Conservation (phyloP, 2,888 invertebrate genomes). For the Sminthurinus aureus region DNA sequence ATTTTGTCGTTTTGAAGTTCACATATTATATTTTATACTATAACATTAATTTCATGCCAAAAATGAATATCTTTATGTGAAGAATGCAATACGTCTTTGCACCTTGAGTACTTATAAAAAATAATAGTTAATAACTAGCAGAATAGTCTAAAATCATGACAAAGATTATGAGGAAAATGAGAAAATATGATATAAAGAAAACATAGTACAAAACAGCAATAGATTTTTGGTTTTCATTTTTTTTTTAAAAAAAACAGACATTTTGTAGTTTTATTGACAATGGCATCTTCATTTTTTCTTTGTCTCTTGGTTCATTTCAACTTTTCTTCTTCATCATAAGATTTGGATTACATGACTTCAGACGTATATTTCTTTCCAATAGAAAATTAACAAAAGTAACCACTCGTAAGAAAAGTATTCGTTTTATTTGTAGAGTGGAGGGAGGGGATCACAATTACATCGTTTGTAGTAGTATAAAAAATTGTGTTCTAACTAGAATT, state of each 20-base stretch:
- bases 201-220: background rate
- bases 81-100: too few species aligned
- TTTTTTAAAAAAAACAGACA: slow-evolving; percentile 10
- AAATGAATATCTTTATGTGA: too few species aligned
- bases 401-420: slow-evolving; percentile 17
- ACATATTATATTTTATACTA: too few species aligned
- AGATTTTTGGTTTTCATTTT: background rate
- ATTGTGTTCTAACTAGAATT: slow-evolving; percentile 18
- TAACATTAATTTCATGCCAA: too few species aligned
- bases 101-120: too few species aligned
- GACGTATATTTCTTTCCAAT: background rate
- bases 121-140: too few species aligned
- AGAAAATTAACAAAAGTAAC: slow-evolving; percentile 23
- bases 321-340: background rate
- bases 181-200: background rate
- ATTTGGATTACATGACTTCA: slow-evolving; percentile 22
- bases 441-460: background rate
- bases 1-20: too few species aligned
- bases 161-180: background rate
- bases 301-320: background rate
- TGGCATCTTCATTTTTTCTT: background rate
- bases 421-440: background rate
- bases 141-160: too few species aligned
- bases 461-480: background rate
- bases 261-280: background rate